These are phyloP conservation scores for Macrophya annulata DNA, from an alignment of 2,888 invertebrate genomes.

Conservation along the genomic window DNA sequence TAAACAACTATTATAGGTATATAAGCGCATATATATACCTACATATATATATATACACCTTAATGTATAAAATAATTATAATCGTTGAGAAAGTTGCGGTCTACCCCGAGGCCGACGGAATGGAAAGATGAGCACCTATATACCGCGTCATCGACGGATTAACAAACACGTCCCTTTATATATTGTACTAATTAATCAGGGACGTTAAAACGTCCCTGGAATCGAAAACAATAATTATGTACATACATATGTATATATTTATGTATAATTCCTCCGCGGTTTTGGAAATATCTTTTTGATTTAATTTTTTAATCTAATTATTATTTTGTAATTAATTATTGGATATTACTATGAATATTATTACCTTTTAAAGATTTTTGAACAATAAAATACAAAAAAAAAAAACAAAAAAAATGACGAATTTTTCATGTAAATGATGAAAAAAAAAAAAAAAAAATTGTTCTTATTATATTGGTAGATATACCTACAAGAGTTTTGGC, in stretches of 20 bases:
- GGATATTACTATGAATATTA: no score
- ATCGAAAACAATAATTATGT: neutral
- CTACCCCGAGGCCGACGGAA: neutral
- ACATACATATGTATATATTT: no score
- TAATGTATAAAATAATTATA: constrained; percentile 6
- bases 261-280: no score
- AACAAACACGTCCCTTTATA: constrained; percentile 17
- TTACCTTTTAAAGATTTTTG: no score
- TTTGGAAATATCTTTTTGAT: no score
- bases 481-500: neutral
- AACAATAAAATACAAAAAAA: no score
- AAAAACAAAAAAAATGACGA: no score
- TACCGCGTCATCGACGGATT: neutral
- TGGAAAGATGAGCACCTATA: neutral
- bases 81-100: neutral
- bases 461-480: neutral
- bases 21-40: neutral
- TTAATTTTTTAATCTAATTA: no score
- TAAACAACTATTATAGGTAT: neutral
- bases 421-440: neutral
- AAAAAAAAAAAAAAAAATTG: neutral
- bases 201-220: neutral
- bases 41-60: neutral
- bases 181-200: neutral
- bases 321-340: no score